Evolutionary conservation across 92 coral and sea anemone species (phyloP).

Genomic region (Meandrina meandrites): DNA sequence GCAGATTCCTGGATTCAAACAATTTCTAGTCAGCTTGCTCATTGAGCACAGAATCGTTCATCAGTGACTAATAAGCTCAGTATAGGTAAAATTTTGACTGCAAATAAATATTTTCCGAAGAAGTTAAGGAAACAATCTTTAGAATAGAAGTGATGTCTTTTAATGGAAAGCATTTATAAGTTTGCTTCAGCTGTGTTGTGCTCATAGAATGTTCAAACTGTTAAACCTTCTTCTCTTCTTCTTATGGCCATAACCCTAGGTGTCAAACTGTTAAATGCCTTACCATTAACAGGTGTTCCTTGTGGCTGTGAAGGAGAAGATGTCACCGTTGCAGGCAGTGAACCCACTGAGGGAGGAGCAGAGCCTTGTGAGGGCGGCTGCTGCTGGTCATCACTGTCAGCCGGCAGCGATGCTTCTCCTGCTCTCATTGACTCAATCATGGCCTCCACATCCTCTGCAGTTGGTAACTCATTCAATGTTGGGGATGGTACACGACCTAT

Average conservation of each 20-base stretch:
- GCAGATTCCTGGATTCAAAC: not conserved
- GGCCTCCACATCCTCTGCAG: conserved; percentile 97
- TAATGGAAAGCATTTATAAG: no score
- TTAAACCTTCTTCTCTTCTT: no score
- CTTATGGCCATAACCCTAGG: no score
- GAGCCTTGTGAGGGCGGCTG: conserved; percentile 57
- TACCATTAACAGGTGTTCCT: conserved; percentile 29
- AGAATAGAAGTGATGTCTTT: no score
- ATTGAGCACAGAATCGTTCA: no score
- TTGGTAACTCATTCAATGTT: conserved; percentile 87
- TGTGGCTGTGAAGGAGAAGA: conserved; percentile 31
- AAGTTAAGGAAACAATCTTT: no score
- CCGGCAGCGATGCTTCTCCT: conserved; percentile 52
- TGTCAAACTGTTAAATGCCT: not conserved
- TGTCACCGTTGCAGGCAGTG: conserved; percentile 34
- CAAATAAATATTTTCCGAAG: no score
- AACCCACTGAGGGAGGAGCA: conserved; percentile 49
- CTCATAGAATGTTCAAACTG: no score
- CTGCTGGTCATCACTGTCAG: conserved; percentile 42
- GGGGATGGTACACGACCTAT: conserved; percentile 95
- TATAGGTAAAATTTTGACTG: no score
- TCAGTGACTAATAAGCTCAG: no score
- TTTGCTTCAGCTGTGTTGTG: no score
- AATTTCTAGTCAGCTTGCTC: not conserved
- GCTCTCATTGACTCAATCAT: conserved; percentile 89